Conservation (phyloP, 2,113 vertebrate genomes). For the Pelodiscus sinensis region DNA sequence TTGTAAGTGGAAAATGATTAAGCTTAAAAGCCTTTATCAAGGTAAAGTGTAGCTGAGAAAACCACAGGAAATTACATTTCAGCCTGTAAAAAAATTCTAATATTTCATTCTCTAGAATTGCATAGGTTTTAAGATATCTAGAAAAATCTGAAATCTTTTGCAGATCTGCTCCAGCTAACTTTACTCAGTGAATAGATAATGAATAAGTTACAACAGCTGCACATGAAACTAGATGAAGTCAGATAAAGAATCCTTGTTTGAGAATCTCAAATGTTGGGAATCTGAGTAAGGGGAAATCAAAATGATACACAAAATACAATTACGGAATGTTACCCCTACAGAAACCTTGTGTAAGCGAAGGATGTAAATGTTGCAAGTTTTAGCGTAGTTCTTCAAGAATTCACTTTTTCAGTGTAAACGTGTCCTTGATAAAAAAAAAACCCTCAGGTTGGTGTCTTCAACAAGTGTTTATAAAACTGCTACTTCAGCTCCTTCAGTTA, state of each 20-base stretch:
- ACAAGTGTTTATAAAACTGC: accelerated
- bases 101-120: not conserved
- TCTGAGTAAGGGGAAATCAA: not conserved
- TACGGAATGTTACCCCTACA: not conserved
- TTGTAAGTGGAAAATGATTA: too few species aligned
- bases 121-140: not conserved
- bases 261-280: not conserved
- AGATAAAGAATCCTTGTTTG: not conserved
- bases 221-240: not conserved
- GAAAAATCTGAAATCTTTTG: not conserved
- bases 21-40: too few species aligned
- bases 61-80: too few species aligned
- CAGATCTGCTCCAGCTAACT: not conserved
- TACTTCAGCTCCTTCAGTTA: not conserved
- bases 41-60: too few species aligned
- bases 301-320: not conserved
- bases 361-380: not conserved
- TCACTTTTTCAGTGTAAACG: not conserved
- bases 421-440: too few species aligned
- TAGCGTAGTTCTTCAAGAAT: not conserved
- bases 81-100: not conserved
- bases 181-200: not conserved
- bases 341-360: not conserved
- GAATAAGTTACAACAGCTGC: not conserved
- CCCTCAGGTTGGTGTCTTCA: too few species aligned